Percentiles rank a stretch among this genome's conserved stretches.
Evolutionary conservation across 2,888 invertebrate species (phyloP).

Genomic region (Phalera bucephala): DNA sequence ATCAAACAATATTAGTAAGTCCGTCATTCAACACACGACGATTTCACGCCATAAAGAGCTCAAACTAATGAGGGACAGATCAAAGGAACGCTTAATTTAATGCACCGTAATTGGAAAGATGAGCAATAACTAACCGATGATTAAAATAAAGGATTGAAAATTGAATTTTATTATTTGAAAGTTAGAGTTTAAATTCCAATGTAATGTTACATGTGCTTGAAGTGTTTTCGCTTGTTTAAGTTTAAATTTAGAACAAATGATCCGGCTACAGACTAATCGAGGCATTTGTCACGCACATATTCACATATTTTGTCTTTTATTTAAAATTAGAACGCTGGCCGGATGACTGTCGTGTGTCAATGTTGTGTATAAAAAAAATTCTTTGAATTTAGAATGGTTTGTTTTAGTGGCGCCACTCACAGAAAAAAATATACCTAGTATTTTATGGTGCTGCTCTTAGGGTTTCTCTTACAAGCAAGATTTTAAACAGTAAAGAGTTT

Average conservation of each 20-base stretch:
- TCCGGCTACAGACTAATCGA: slow-evolving; percentile 13
- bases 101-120: no score
- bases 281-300: background rate
- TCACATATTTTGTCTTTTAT: background rate
- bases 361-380: background rate
- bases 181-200: background rate
- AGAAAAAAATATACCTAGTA: no score
- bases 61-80: slow-evolving; percentile 31
- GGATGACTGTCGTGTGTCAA: slow-evolving; percentile 2
- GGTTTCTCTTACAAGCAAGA: no score
- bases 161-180: background rate
- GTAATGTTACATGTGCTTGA: background rate
- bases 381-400: background rate
- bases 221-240: background rate
- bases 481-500: no score
- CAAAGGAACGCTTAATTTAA: slow-evolving; percentile 19
- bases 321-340: slow-evolving; percentile 4
- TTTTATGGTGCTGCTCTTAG: no score
- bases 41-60: slow-evolving; percentile 25
- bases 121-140: no score
- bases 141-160: no score
- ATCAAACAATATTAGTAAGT: slow-evolving; percentile 1
- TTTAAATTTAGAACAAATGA: slow-evolving; percentile 46
- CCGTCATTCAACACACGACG: slow-evolving; percentile 1
- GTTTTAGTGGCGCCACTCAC: no score